Evolutionary conservation across 2,888 invertebrate species (phyloP).

Genomic region (Bursaphelenchus okinawaensis): DNA sequence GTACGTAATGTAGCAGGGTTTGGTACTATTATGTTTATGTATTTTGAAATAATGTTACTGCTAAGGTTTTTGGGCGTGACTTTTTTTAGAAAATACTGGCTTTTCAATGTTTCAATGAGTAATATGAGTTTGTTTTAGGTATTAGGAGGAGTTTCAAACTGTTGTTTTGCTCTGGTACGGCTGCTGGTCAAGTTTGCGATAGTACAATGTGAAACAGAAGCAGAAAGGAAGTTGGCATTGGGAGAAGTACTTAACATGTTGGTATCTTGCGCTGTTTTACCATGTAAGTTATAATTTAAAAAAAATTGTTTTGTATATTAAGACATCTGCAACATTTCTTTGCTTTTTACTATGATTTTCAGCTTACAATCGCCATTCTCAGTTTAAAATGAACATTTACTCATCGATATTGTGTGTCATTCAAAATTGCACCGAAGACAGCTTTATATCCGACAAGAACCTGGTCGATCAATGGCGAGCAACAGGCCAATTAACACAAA

Average conservation of each 20-base stretch:
- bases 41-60: too few relatives aligned
- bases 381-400: slow-evolving; percentile 33
- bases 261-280: slow-evolving; percentile 27
- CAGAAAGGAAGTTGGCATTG: slow-evolving; percentile 17
- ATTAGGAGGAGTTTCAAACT: slow-evolving; percentile 24
- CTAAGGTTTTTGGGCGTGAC: too few relatives aligned
- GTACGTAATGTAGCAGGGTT: too few relatives aligned
- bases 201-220: neutral
- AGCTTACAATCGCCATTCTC: slow-evolving; percentile 28
- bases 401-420: slow-evolving; percentile 23
- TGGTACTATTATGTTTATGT: too few relatives aligned
- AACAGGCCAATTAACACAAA: neutral
- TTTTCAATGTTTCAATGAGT: too few relatives aligned
- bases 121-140: slow-evolving; percentile 5
- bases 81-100: too few relatives aligned
- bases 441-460: neutral
- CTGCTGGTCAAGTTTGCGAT: slow-evolving; percentile 7
- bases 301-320: neutral
- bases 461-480: neutral
- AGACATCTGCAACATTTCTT: too few relatives aligned
- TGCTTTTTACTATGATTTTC: too few relatives aligned
- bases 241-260: slow-evolving; percentile 19
- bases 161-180: slow-evolving; percentile 29
- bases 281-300: slow-evolving; percentile 14
- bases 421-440: slow-evolving; percentile 6